These are phyloP conservation scores for Desmodus rotundus DNA, from an alignment of 2,113 vertebrate genomes.

Conservation along the genomic window DNA sequence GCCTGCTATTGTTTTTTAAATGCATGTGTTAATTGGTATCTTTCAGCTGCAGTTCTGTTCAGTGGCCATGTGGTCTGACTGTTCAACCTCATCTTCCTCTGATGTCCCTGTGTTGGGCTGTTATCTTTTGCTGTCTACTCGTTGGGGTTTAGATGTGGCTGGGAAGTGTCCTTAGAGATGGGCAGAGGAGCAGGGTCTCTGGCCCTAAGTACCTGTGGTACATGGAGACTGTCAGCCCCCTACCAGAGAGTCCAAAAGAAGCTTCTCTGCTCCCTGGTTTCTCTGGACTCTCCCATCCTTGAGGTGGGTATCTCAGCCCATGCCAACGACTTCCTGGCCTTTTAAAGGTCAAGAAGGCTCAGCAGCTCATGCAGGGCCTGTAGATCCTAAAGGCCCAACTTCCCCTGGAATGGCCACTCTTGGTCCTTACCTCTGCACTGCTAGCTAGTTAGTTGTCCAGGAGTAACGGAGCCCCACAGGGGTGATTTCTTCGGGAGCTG, in stretches of 20 bases:
- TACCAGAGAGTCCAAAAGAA: neutral
- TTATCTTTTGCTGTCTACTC: neutral
- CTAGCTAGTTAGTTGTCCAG: neutral
- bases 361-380: neutral
- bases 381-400: neutral
- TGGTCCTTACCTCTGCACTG: neutral
- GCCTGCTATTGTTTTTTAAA: neutral
- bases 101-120: neutral
- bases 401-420: neutral
- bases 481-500: neutral
- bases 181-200: neutral
- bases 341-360: neutral
- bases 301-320: neutral
- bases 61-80: neutral
- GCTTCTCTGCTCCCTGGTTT: neutral
- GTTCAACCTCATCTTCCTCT: neutral
- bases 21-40: neutral
- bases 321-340: neutral
- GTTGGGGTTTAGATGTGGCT: neutral
- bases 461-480: neutral
- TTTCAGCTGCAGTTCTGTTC: neutral
- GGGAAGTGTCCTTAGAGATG: neutral
- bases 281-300: neutral
- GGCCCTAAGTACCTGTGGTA: neutral
- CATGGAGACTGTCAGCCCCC: neutral